Base-by-base conservation (phyloP, 2,888 invertebrate genomes). In the Limenitis camilla region DNA sequence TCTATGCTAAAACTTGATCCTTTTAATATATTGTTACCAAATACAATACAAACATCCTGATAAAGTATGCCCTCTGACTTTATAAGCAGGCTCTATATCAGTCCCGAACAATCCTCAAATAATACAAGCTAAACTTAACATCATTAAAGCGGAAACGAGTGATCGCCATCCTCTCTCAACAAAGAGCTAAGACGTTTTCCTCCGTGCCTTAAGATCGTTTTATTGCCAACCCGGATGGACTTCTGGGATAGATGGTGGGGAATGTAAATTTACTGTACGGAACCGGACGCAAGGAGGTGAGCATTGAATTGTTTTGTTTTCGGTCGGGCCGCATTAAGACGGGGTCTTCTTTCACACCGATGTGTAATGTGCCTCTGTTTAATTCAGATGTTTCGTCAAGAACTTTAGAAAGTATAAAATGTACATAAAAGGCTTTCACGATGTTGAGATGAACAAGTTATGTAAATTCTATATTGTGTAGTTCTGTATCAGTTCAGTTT, bases 271-370 rank as follows among this genome's bases (percentile, higher is more conserved):
- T 86, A 85, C 74, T 81, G 78, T 79, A 78, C 77, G 77, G 76
- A 78, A 81, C 84, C 83, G 85, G 85, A 85, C 85, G 82, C 76
- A 68, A 73, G 78, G 81, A 82, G 81, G 84, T 81, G 82, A 80
- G 78, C 82, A 77, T 81, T 78, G 81, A 79, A 84, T 83, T 85
- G 84, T 83, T 84, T 86, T 85, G 85, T 84, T 84, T 83, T 81
- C 77, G 79, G 73, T 71, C 68, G 76, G 72, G 66, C 74, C 74
- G 80, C 76, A 76, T 81, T 82, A 81, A 74, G 68, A 61, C 65
- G 58, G 74, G 74, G 67, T 60, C 55, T 62, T 38, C 39, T 33
- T 55, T 8, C 69, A 76, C 74, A 78, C 78, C 72, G 76, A 53
- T 27, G n/a, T 46, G 58, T 59, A 58, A 61, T 33, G 32, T 27